Conservation (phyloP, 1,140 invertebrate species). For the Pararge aegeria region DNA sequence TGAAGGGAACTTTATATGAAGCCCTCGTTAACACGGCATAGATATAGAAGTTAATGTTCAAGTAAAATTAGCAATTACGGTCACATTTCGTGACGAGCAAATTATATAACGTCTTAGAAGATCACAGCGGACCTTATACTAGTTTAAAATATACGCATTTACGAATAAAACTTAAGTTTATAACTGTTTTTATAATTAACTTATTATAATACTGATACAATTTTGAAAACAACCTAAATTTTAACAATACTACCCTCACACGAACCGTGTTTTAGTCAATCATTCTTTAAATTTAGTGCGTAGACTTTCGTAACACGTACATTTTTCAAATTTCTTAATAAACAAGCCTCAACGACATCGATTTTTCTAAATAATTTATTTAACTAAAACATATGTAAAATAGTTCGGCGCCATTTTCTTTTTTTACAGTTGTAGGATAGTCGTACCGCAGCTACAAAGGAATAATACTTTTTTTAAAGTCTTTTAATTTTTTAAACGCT, state of each 20-base stretch:
- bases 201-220: too few relatives aligned
- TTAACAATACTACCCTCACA: too few relatives aligned
- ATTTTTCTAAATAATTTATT: not conserved
- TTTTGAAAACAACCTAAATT: not conserved
- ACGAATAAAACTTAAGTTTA: too few relatives aligned
- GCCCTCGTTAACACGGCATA: too few relatives aligned
- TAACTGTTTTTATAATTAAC: too few relatives aligned
- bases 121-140: too few relatives aligned
- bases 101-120: too few relatives aligned
- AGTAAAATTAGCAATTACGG: too few relatives aligned
- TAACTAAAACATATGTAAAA: slow-evolving; percentile 1
- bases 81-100: too few relatives aligned
- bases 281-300: not conserved
- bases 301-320: not conserved
- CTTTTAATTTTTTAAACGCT: not conserved
- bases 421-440: slow-evolving; percentile 59
- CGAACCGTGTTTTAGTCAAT: not conserved
- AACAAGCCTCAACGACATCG: not conserved
- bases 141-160: too few relatives aligned
- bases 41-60: too few relatives aligned
- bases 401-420: not conserved
- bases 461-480: slow-evolving; percentile 14
- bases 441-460: slow-evolving; percentile 57
- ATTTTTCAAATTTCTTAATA: not conserved
- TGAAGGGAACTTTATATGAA: too few relatives aligned